phyloP scores from a whole-genome alignment of 2,113 vertebrate genomes.

The Urocynchramus pylzowi region DNA sequence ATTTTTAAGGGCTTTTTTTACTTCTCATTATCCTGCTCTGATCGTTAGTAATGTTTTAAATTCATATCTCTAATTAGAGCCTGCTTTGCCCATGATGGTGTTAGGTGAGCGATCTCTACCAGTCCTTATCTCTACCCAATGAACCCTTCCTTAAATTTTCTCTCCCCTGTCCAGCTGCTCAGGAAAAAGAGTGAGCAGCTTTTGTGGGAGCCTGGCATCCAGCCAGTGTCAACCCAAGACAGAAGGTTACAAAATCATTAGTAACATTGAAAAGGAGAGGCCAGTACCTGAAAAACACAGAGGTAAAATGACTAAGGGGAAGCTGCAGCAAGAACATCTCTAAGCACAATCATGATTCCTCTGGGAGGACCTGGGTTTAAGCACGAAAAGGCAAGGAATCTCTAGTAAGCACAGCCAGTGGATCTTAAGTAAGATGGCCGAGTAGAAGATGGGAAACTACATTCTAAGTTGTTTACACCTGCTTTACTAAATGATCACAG shows the following conservation, averaged over 20 bases:
- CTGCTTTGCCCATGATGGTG: neutral
- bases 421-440: rapidly evolving
- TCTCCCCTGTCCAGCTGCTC: neutral
- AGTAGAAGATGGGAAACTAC: neutral
- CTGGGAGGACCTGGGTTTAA: neutral
- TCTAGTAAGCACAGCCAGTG: rapidly evolving
- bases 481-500: neutral
- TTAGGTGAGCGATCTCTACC: neutral
- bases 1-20: neutral
- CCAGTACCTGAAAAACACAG: neutral
- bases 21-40: neutral
- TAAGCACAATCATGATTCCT: neutral
- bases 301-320: neutral
- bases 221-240: rapidly evolving
- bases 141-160: rapidly evolving
- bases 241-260: neutral
- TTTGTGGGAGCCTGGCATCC: rapidly evolving
- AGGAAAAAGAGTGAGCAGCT: neutral
- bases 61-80: neutral
- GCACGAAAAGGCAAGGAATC: neutral
- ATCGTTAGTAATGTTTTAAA: no score
- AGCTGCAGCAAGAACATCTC: neutral
- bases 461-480: neutral
- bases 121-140: neutral
- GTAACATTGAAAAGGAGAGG: neutral